Evolutionary conservation across 2,888 invertebrate species (phyloP), one percentile per base, ranked within the genome.

Genomic region (Cryptus armator): DNA sequence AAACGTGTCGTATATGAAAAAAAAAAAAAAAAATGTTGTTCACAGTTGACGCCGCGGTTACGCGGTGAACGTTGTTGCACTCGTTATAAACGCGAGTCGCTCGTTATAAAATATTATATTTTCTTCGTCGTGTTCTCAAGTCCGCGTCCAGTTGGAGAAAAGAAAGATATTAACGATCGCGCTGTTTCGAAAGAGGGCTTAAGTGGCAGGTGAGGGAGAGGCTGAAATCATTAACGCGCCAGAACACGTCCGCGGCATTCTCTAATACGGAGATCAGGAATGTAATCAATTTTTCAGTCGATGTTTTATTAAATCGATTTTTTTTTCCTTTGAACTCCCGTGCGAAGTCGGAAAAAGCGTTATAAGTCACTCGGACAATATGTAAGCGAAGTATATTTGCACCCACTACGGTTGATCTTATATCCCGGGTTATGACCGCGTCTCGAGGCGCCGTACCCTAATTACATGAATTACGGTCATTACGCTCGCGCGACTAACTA

Each of bases 381-480:
- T 14, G 14, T 59, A 59, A 29, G 32, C 5, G 14, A 29, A 14
- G 24, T 14, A 32, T 59, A 53, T 59, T 59, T 59, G 29, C 59
- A 59, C 70, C 37, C 4, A n/a, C 32, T 53, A 32, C 16, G 16
- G 19, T 56, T 12, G 53, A 19, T 12, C 53, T 53, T 71, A 32
- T 32, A 71, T 12, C 37, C 37, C 51, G 29, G 0, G 19, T 12
- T 14, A 16, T 1, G 37, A 14, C 37, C 16, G 16, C 16, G 16
- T 53, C 14, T 32, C 16, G 37, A 70, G 32, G 51, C 14, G 32
- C 32, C 37, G 32, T 37, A 53, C 32, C 70, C 51, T 37, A 5
- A 71, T 71, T 43, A 19, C 53, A 53, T 71, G 53, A 53, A 71
- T 71, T 53, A 71, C 53, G 19, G 19, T 71, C 32, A 71, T 71